Evolutionary conservation across 2,113 vertebrate genomes (phyloP).

Genomic region (Oncorhynchus nerka): DNA sequence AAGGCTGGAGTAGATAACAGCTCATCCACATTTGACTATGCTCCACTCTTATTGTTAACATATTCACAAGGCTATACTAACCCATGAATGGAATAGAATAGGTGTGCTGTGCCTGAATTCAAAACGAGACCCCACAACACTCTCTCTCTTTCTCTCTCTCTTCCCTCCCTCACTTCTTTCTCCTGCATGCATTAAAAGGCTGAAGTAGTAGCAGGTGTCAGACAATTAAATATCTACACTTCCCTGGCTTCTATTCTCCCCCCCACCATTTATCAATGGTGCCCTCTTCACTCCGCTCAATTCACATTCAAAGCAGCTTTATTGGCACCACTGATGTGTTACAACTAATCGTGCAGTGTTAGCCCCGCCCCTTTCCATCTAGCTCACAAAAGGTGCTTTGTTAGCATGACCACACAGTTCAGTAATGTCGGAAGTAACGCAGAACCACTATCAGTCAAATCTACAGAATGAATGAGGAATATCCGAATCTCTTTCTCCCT

Average conservation of each 20-base stretch:
- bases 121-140: conserved; percentile 33
- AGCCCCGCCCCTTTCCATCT: conserved; percentile 41
- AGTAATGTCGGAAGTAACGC: conserved; percentile 45
- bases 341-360: conserved; percentile 46
- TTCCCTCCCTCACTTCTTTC: conserved; percentile 29
- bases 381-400: conserved; percentile 59
- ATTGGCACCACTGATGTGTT: conserved; percentile 58
- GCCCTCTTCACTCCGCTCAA: conserved; percentile 62
- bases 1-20: conserved; percentile 46
- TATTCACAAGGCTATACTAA: not conserved
- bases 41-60: conserved; percentile 20
- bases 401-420: conserved; percentile 52
- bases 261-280: conserved; percentile 56
- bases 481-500: conserved; percentile 7
- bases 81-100: conserved; percentile 15
- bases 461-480: conserved; percentile 53
- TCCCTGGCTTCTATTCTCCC: conserved; percentile 58
- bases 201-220: conserved; percentile 69
- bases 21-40: conserved; percentile 29
- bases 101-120: conserved; percentile 60
- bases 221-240: conserved; percentile 70
- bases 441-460: conserved; percentile 30
- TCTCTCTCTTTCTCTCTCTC: not conserved
- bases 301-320: conserved; percentile 68
- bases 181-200: conserved; percentile 63